Evolutionary conservation across 2,888 invertebrate species (phyloP).

Genomic region (Caenorhabditis zanzibari): DNA sequence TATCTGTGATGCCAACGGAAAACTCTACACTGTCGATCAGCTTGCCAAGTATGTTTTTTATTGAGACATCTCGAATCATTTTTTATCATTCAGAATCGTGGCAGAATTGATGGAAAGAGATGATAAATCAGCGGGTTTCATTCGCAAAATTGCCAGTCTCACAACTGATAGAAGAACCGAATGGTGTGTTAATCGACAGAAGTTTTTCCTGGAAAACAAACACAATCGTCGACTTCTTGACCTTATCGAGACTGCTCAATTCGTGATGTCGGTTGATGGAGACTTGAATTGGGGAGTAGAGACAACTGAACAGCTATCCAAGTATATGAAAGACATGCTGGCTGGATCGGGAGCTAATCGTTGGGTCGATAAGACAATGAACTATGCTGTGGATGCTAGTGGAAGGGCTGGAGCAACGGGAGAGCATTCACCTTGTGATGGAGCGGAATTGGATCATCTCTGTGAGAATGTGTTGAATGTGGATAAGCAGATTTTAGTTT

Average conservation of each 20-base stretch:
- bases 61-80: neutral
- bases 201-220: slow-evolving; percentile 76
- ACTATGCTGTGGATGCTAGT: slow-evolving; percentile 76
- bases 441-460: slow-evolving; percentile 80
- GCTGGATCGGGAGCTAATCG: slow-evolving; percentile 78
- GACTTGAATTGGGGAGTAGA: slow-evolving; percentile 73
- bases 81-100: slow-evolving; percentile 72
- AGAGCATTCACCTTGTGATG: slow-evolving; percentile 80
- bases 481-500: slow-evolving; percentile 72
- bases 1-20: slow-evolving; percentile 70
- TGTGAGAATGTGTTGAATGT: slow-evolving; percentile 79
- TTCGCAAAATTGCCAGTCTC: slow-evolving; percentile 50
- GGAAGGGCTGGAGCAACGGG: slow-evolving; percentile 78
- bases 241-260: slow-evolving; percentile 75
- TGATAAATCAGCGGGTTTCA: slow-evolving; percentile 63
- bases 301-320: slow-evolving; percentile 70
- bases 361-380: slow-evolving; percentile 81
- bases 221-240: slow-evolving; percentile 74
- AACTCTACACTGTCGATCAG: slow-evolving; percentile 71
- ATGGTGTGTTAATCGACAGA: slow-evolving; percentile 76
- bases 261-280: slow-evolving; percentile 76
- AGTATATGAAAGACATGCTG: slow-evolving; percentile 75
- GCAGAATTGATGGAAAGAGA: slow-evolving; percentile 74
- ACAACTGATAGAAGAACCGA: slow-evolving; percentile 65
- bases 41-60: slow-evolving; percentile 66